A percentile compares a stretch with the other conserved stretches of the same genome.
phyloP scores from a whole-genome alignment of 1,140 invertebrate genomes.

The Brachionus plicatilis region DNA sequence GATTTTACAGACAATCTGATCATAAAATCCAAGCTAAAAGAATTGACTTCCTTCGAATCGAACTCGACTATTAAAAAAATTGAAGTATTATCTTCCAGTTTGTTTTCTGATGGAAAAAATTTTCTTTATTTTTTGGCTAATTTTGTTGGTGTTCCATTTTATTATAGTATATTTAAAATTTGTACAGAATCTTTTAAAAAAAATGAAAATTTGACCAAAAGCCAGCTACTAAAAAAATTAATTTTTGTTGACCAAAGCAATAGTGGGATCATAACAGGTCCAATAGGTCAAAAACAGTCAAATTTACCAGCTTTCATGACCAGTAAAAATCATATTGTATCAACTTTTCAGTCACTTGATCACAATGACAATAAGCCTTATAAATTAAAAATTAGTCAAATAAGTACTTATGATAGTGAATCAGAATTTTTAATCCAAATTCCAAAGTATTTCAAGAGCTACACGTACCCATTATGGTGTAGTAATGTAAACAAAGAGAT shows the following conservation, averaged over 20 bases:
- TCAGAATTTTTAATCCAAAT: neutral
- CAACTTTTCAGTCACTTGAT: neutral
- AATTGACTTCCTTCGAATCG: neutral
- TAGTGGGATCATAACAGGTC: neutral
- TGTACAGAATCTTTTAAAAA: neutral
- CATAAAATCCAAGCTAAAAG: neutral
- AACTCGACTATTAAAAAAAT: conserved; percentile 5
- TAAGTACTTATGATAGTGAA: neutral
- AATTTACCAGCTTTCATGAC: neutral
- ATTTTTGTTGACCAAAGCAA: neutral
- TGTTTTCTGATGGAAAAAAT: neutral
- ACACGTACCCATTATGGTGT: conserved; percentile 4
- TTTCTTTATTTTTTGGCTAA: neutral
- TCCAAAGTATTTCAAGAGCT: neutral
- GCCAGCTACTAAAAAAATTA: neutral
- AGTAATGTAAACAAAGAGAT: neutral
- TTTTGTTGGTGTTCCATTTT: neutral
- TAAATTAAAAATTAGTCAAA: conserved; percentile 16
- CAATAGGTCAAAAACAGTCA: neutral
- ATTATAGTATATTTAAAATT: neutral
- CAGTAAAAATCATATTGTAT: neutral
- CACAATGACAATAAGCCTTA: neutral
- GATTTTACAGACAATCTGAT: neutral
- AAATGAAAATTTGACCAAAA: neutral
- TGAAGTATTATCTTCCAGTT: neutral